A percentile compares a stretch with the other conserved stretches of the same genome.
Conservation (phyloP, 2,888 invertebrate genomes). For the Trissolcus brochymenae region DNA sequence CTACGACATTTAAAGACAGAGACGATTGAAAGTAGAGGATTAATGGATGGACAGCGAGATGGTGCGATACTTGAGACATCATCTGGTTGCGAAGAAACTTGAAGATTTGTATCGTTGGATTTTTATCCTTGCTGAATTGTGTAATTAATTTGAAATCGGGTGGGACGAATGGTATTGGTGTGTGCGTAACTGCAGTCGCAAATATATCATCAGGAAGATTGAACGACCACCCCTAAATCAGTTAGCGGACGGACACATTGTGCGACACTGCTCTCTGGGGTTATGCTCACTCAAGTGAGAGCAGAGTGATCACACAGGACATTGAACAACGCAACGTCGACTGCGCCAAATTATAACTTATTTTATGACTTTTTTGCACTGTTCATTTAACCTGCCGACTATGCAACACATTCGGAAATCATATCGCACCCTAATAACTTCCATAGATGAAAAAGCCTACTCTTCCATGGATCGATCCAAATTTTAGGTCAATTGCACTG, state of each 20-base stretch:
- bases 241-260: constrained; percentile 55
- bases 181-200: constrained; percentile 53
- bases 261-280: constrained; percentile 62
- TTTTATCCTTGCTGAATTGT: constrained; percentile 60
- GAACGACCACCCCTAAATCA: constrained; percentile 56
- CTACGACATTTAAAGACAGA: constrained; percentile 55
- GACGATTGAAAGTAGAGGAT: constrained; percentile 51
- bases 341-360: constrained; percentile 77
- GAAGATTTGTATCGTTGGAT: constrained; percentile 48
- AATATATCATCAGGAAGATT: constrained; percentile 48
- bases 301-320: constrained; percentile 75
- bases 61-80: constrained; percentile 41
- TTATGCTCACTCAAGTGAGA: constrained; percentile 74
- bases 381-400: constrained; percentile 73
- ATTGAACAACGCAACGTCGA: constrained; percentile 74
- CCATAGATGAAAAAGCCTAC: constrained; percentile 57
- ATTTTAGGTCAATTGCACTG: not conserved
- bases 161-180: constrained; percentile 53
- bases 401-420: constrained; percentile 68
- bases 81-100: constrained; percentile 26
- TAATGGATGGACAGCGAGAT: too few relatives aligned
- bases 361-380: constrained; percentile 76
- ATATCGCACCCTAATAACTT: constrained; percentile 75
- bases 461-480: constrained; percentile 2
- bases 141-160: constrained; percentile 73